phyloP scores from a whole-genome alignment of 1,140 invertebrate species.

The Tetragonula clypearis region DNA sequence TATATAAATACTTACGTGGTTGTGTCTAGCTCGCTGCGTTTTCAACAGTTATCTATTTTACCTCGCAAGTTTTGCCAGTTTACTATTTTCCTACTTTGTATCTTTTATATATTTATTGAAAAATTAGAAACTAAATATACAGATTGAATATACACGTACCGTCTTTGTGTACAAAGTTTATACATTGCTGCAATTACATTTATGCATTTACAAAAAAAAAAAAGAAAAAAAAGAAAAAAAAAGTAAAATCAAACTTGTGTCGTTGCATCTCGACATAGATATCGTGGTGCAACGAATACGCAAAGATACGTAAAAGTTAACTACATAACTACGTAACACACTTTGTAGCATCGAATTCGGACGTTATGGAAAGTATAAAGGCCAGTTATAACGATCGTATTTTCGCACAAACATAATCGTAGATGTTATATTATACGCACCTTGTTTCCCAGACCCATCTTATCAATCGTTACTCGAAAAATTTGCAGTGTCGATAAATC shows the following conservation, averaged over 20 bases:
- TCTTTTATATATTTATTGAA: neutral
- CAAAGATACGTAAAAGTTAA: neutral
- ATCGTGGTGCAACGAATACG: neutral
- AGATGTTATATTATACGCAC: slow-evolving; percentile 27
- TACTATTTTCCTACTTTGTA: neutral
- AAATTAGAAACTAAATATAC: neutral
- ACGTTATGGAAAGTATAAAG: neutral
- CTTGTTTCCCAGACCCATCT: slow-evolving; percentile 58
- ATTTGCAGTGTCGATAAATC: neutral
- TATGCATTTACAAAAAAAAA: neutral
- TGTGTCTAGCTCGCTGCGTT: neutral
- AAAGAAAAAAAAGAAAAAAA: neutral
- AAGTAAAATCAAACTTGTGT: neutral
- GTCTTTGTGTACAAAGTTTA: neutral
- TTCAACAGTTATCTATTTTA: neutral
- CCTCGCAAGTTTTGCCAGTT: neutral
- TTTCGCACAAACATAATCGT: neutral
- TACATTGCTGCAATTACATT: neutral
- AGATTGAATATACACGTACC: too few relatives aligned
- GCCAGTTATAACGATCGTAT: neutral
- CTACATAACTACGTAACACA: too few relatives aligned
- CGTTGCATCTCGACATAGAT: neutral
- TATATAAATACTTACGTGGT: too few relatives aligned
- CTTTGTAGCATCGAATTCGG: neutral
- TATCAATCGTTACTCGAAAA: neutral